Evolutionary conservation across 2,113 vertebrate species (phyloP).

Genomic region (Lethenteron reissneri): DNA sequence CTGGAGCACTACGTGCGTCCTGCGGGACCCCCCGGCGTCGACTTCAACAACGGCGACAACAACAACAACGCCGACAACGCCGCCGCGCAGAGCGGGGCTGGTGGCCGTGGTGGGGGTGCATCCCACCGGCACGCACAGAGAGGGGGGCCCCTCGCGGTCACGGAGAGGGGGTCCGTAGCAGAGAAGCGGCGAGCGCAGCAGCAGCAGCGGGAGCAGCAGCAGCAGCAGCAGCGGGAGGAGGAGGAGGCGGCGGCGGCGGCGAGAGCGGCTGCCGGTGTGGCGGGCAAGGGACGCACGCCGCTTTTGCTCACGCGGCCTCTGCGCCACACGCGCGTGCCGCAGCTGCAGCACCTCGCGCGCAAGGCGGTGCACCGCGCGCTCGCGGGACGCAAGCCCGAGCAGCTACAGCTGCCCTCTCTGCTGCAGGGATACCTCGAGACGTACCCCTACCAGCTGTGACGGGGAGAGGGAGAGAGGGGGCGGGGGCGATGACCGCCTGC

Average conservation of each 20-base stretch:
- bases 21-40: no score
- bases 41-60: no score
- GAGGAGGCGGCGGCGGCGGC: constrained; percentile 22
- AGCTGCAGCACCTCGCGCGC: constrained; percentile 73
- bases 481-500: background rate
- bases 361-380: constrained; percentile 75
- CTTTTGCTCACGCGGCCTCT: constrained; percentile 59
- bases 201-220: no score
- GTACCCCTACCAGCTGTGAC: constrained; percentile 22
- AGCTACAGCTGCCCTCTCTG: constrained; percentile 51
- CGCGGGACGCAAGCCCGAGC: constrained; percentile 38
- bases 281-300: constrained; percentile 47
- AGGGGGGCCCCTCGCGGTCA: no score
- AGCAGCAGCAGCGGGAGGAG: no score
- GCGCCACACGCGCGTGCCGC: constrained; percentile 40
- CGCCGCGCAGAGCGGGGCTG: no score
- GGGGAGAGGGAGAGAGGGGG: no score
- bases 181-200: no score
- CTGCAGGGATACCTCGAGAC: constrained; percentile 72
- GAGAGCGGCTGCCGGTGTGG: constrained; percentile 61
- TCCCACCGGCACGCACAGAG: no score
- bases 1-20: constrained; percentile 25
- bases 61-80: no score
- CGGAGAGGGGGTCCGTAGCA: no score
- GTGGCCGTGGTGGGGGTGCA: no score